phyloP scores from a whole-genome alignment of 37 sponge, comb jelly and placozoan genomes.

The Petrosia ficiformis region DNA sequence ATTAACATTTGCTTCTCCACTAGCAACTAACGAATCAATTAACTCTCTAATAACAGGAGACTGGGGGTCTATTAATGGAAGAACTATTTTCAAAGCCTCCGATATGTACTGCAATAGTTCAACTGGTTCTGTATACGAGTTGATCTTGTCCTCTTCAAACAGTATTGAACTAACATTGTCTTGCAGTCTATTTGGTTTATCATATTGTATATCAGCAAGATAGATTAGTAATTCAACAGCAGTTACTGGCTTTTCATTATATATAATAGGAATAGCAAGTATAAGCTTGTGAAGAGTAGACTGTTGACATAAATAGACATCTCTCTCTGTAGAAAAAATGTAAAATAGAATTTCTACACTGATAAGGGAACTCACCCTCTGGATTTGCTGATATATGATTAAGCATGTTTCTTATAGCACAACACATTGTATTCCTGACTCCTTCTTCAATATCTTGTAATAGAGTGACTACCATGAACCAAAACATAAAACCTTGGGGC shows the following conservation, averaged over 20 bases:
- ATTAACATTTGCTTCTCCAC: no score
- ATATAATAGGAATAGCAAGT: neutral
- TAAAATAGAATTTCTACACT: no score
- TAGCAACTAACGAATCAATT: no score
- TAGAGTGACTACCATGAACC: constrained; percentile 22
- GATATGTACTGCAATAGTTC: constrained; percentile 9
- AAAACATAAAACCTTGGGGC: neutral
- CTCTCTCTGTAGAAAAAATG: no score
- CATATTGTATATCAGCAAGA: neutral
- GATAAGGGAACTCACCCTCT: no score
- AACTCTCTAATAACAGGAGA: no score
- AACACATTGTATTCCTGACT: constrained; percentile 14
- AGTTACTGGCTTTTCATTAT: neutral
- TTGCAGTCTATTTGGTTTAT: neutral
- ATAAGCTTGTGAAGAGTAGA: neutral
- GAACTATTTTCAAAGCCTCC: neutral
- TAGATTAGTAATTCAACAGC: neutral
- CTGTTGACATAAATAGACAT: constrained; percentile 4
- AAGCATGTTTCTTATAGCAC: neutral
- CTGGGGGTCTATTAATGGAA: no score
- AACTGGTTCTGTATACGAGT: constrained; percentile 49
- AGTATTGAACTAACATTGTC: constrained; percentile 14
- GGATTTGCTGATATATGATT: neutral
- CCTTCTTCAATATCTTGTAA: constrained; percentile 40
- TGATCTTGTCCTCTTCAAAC: constrained; percentile 66